These are phyloP conservation scores for Andrena flavipes DNA, from an alignment of 2,888 invertebrate species.

Conservation along the genomic window DNA sequence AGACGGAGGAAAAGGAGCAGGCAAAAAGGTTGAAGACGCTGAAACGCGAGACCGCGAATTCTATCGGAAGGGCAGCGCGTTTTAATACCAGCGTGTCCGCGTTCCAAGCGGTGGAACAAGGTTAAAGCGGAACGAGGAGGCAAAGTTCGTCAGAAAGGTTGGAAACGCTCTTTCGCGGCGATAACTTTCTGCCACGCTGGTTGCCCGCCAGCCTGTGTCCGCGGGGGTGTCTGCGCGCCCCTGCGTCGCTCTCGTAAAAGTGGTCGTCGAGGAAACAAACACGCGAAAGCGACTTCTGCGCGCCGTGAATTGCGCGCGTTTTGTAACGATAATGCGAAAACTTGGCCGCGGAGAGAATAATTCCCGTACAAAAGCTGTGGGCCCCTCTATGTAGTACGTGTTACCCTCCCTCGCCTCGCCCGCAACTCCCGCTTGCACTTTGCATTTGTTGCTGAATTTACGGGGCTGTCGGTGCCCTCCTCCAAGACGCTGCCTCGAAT, in stretches of 20 bases:
- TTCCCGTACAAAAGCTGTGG: constrained; percentile 10
- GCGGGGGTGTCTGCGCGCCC: neutral
- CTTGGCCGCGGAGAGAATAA: constrained; percentile 60
- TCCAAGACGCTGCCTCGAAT: constrained; percentile 30
- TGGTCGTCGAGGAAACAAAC: constrained; percentile 43
- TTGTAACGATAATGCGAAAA: constrained; percentile 71
- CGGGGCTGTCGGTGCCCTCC: constrained; percentile 29
- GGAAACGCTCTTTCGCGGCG: constrained; percentile 45
- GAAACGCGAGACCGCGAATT: neutral
- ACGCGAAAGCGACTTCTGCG: constrained; percentile 30
- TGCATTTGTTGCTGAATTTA: constrained; percentile 64
- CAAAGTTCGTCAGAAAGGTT: constrained; percentile 47
- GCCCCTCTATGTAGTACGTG: constrained; percentile 19
- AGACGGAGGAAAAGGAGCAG: neutral
- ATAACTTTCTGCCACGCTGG: constrained; percentile 29
- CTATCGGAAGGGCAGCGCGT: constrained; percentile 2
- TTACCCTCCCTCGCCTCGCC: constrained; percentile 21
- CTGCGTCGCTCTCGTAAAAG: constrained; percentile 27
- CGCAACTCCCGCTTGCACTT: constrained; percentile 38
- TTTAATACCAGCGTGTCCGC: constrained; percentile 2
- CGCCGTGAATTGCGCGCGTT: constrained; percentile 43
- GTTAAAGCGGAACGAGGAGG: constrained; percentile 35
- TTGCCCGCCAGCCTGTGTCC: neutral
- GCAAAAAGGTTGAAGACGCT: neutral
- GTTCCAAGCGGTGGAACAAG: constrained; percentile 14